Base-by-base conservation (phyloP, 2,888 invertebrate genomes). In the Leptinotarsa rubiginosa region DNA sequence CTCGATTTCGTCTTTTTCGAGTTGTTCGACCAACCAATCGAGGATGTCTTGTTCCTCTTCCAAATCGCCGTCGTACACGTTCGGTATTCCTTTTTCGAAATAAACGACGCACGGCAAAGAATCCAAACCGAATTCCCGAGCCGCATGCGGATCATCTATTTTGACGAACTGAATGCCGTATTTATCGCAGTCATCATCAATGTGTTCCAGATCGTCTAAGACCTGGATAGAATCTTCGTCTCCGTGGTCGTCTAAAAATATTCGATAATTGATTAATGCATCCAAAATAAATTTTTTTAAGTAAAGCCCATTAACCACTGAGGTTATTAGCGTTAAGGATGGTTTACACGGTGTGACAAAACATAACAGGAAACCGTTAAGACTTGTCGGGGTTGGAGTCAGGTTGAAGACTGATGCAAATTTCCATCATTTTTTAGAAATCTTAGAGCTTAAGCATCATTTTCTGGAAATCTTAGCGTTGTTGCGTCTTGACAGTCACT, bases 101-200 rank as follows among this genome's bases (percentile, higher is more conserved):
- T 97, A 97, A 78, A 97, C 96, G 82, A 97, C 94, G 65, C 95
- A 91, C 25, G 97, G 97, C 70, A 90, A 82, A 69, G 91, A 89
- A 83, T 96, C 96, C 81, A 97, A 94, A 79, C 97, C 97, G 87
- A 94, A 97, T 77, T 95, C 94, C 79, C 91, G 91, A 69, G 95
- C 95, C n/a, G 96, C 95, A 81, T 92, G 92, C 56, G 91, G 89
- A 87, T 97, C 96, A 84, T 96, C 96, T 81, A 97, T 96, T 89
- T 97, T 97, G 59, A 97, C 97, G 87, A 97, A 96, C 87, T 96
- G 96, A 82, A 97, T 97, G 75, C 96, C 96, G 85, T 96, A 95
- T 83, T 94, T 94, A 88, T 96, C 96, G 86, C 96, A 96, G 87
- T 97, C 97, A 87, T 97, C 96, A 87, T 97, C 97, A 84, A 97